A percentile compares a stretch with the other conserved stretches of the same genome.
These are phyloP conservation scores for Leucophora obtusa DNA, from an alignment of 2,888 invertebrate species.

Conservation along the genomic window DNA sequence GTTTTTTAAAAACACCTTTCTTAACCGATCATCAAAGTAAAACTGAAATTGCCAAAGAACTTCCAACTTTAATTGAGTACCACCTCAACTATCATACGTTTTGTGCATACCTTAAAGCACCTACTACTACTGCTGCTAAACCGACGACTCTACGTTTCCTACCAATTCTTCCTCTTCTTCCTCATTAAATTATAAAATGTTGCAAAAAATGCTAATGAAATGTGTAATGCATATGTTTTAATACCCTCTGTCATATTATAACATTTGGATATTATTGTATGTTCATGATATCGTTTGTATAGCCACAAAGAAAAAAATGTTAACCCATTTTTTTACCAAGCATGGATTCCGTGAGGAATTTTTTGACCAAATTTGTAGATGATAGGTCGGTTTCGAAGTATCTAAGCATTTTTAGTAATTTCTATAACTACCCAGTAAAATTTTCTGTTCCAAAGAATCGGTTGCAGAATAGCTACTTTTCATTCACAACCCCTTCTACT, in stretches of 20 bases:
- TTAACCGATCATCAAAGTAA: constrained; percentile 58
- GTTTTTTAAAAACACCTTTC: constrained; percentile 57
- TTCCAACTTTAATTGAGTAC: constrained; percentile 61
- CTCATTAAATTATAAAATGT: constrained; percentile 56
- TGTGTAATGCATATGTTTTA: constrained; percentile 60
- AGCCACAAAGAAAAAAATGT: too few species aligned
- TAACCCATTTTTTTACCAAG: too few species aligned
- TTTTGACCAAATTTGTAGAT: too few species aligned
- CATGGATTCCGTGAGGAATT: too few species aligned
- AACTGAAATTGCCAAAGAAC: constrained; percentile 61
- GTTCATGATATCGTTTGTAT: background rate
- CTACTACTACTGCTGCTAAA: constrained; percentile 23
- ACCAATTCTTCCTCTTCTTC: constrained; percentile 57
- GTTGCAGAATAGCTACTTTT: too few species aligned
- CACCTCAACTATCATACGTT: constrained; percentile 40
- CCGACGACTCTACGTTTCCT: constrained; percentile 58
- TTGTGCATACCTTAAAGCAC: constrained; percentile 45
- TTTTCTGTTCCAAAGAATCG: too few species aligned
- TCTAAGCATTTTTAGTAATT: too few species aligned
- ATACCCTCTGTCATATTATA: background rate
- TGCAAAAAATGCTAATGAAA: constrained; percentile 62
- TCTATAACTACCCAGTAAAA: too few species aligned
- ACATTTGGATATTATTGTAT: constrained; percentile 31
- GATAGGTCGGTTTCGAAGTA: too few species aligned
- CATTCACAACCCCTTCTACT: too few species aligned